Evolutionary conservation across 2,888 invertebrate genomes (phyloP).

Genomic region (Cabera pusaria): DNA sequence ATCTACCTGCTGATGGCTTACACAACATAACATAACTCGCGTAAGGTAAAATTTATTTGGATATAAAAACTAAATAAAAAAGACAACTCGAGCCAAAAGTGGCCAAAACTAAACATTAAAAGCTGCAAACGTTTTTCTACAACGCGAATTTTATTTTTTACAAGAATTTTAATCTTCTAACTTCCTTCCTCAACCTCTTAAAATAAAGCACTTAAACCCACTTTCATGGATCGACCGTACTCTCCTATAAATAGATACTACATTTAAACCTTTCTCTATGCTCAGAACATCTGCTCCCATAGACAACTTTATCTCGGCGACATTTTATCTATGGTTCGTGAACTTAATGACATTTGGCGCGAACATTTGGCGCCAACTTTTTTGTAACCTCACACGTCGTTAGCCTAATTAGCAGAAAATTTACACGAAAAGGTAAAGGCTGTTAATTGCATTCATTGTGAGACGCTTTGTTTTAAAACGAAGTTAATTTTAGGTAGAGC

Average conservation of each 20-base stretch:
- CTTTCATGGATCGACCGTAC: conserved; percentile 13
- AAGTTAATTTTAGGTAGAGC: too few relatives aligned
- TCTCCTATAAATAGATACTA: conserved; percentile 24
- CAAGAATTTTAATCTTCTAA: neutral
- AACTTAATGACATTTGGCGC: conserved; percentile 57
- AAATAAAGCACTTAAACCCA: conserved; percentile 25
- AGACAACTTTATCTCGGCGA: conserved; percentile 50
- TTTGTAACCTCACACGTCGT: conserved; percentile 60
- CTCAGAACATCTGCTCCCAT: conserved; percentile 49
- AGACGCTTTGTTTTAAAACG: too few relatives aligned
- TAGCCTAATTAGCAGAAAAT: conserved; percentile 43
- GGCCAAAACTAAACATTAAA: too few relatives aligned
- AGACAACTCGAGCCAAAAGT: too few relatives aligned
- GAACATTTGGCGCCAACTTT: conserved; percentile 63
- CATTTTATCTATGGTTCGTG: conserved; percentile 55
- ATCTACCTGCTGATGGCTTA: too few relatives aligned
- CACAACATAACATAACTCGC: too few relatives aligned
- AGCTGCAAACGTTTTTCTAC: too few relatives aligned
- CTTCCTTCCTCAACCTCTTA: conserved; percentile 29
- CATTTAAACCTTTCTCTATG: conserved; percentile 21
- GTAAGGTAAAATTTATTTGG: too few relatives aligned
- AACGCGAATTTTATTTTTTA: too few relatives aligned
- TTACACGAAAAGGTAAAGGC: conserved; percentile 7
- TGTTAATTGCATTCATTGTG: too few relatives aligned
- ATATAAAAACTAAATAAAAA: too few relatives aligned